A percentile compares a stretch with the other conserved stretches of the same genome.
phyloP scores from a whole-genome alignment of 1,140 invertebrate genomes.

The Drosophila varians region DNA sequence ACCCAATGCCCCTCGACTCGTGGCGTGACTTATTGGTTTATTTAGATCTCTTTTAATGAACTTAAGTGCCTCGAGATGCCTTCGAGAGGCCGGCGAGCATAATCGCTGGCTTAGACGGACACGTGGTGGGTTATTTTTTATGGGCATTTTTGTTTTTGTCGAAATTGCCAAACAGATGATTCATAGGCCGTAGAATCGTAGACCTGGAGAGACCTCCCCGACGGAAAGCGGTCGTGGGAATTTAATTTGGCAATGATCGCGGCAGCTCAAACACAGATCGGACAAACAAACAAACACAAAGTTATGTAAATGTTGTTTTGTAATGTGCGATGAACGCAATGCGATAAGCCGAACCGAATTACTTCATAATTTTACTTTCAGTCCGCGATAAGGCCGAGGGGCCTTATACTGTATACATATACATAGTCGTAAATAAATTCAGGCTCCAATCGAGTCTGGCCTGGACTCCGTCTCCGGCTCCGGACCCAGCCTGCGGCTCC shows the following conservation, averaged over 20 bases:
- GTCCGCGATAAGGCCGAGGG: slow-evolving; percentile 45
- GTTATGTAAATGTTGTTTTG: slow-evolving; percentile 80
- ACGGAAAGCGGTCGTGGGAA: slow-evolving; percentile 57
- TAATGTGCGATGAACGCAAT: slow-evolving; percentile 81
- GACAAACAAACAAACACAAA: slow-evolving; percentile 56
- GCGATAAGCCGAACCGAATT: slow-evolving; percentile 71
- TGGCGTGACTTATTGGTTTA: slow-evolving; percentile 81
- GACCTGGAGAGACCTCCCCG: slow-evolving; percentile 31
- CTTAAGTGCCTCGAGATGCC: slow-evolving; percentile 71
- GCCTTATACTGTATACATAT: too few relatives aligned
- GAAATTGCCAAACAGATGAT: slow-evolving; percentile 29
- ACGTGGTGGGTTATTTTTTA: slow-evolving; percentile 15
- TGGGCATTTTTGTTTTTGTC: not conserved
- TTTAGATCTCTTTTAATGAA: slow-evolving; percentile 81
- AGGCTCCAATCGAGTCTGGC: slow-evolving; percentile 17
- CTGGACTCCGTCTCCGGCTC: not conserved
- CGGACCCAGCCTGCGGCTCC: slow-evolving; percentile 19
- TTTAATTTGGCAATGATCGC: slow-evolving; percentile 67
- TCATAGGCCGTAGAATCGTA: slow-evolving; percentile 27
- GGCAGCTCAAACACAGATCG: slow-evolving; percentile 53
- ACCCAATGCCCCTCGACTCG: slow-evolving; percentile 72
- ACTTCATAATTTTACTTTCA: slow-evolving; percentile 79
- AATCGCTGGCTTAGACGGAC: slow-evolving; percentile 46
- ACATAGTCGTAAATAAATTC: slow-evolving; percentile 47
- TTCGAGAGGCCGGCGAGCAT: slow-evolving; percentile 45